Evolutionary conservation across 2,888 invertebrate species (phyloP).

Genomic region (Sipunculus nudus): DNA sequence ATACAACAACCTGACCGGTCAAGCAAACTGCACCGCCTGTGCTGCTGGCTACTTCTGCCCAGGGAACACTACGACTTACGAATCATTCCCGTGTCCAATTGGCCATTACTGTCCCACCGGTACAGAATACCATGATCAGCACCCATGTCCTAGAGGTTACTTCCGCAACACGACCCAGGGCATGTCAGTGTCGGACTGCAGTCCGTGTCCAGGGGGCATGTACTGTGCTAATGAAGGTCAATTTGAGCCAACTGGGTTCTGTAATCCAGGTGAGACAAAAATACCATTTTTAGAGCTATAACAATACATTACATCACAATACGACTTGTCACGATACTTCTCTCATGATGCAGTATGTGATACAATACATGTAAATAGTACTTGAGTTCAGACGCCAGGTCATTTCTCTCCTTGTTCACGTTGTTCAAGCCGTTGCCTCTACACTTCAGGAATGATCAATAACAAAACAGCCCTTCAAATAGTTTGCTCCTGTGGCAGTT

Average conservation of each 20-base stretch:
- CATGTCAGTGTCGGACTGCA: constrained; percentile 49
- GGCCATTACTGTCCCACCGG: constrained; percentile 60
- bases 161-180: constrained; percentile 48
- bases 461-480: too few species aligned
- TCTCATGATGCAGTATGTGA: too few species aligned
- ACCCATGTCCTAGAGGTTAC: constrained; percentile 58
- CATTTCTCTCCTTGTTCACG: too few species aligned
- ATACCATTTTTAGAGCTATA: too few species aligned
- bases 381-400: too few species aligned
- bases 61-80: constrained; percentile 53
- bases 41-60: constrained; percentile 60
- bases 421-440: too few species aligned
- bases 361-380: too few species aligned
- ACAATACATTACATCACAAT: too few species aligned
- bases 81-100: constrained; percentile 49
- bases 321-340: too few species aligned
- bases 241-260: constrained; percentile 47
- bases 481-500: too few species aligned
- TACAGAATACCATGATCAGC: constrained; percentile 46
- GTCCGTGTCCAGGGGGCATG: constrained; percentile 55
- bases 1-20: constrained; percentile 59
- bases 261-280: constrained; percentile 55
- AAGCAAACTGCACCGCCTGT: constrained; percentile 52
- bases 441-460: too few species aligned
- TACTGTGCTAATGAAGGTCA: constrained; percentile 57